Conservation (phyloP, 2,888 invertebrate species). For the Cerastis leucographa region DNA sequence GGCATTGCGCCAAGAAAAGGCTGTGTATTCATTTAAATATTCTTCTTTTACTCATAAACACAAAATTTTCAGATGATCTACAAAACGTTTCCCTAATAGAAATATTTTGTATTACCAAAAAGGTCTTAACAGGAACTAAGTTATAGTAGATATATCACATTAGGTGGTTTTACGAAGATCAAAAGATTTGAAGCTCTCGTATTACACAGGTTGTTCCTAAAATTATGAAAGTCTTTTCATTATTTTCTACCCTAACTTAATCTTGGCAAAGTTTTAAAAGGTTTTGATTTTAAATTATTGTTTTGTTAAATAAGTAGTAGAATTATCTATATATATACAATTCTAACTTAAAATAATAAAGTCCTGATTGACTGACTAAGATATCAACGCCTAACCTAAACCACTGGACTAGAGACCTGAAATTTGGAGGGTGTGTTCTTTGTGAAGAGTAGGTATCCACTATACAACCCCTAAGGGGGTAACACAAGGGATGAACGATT, state of each 20-base stretch:
- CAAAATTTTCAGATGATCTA: constrained; percentile 4
- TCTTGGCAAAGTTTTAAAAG: not conserved
- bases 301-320: not conserved
- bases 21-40: constrained; percentile 9
- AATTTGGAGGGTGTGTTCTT: too few species aligned
- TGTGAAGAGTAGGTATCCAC: too few species aligned
- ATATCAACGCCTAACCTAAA: too few species aligned
- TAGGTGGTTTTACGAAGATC: constrained; percentile 1
- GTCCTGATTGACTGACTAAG: too few species aligned
- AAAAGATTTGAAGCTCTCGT: not conserved
- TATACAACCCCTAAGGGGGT: too few species aligned
- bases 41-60: not conserved
- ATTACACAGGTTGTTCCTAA: constrained; percentile 2
- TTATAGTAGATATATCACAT: not conserved
- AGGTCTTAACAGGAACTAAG: constrained; percentile 2
- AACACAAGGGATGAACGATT: too few species aligned
- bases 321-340: too few species aligned
- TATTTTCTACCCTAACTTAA: not conserved
- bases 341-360: too few species aligned
- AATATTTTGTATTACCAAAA: constrained; percentile 2
- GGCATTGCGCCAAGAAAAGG: constrained; percentile 37
- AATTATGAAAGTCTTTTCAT: not conserved
- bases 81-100: not conserved
- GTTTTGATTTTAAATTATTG: not conserved
- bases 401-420: too few species aligned